Conservation (phyloP, 1,140 invertebrate genomes). For the Zophobas morio region DNA sequence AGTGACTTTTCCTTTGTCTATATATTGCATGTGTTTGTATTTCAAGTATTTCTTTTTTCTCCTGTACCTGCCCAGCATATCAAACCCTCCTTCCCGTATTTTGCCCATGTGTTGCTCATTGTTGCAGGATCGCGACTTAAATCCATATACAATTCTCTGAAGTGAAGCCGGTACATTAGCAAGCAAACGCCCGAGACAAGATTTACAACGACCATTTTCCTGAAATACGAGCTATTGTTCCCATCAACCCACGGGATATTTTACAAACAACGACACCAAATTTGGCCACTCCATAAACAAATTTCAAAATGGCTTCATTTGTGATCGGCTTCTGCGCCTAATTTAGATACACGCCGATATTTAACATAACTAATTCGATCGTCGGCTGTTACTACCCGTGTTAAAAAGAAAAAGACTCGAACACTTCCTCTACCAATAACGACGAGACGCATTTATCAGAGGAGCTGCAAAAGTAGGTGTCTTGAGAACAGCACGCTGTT, state of each 20-base stretch:
- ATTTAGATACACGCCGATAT: slow-evolving; percentile 59
- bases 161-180: slow-evolving; percentile 63
- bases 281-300: slow-evolving; percentile 67
- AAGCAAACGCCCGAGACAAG: slow-evolving; percentile 58
- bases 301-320: slow-evolving; percentile 68
- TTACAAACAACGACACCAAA: slow-evolving; percentile 67
- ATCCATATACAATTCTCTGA: slow-evolving; percentile 54
- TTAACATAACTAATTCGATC: slow-evolving; percentile 50
- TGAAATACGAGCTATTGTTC: slow-evolving; percentile 66
- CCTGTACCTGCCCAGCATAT: too few relatives aligned
- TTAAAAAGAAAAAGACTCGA: background rate
- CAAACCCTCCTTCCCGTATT: too few relatives aligned
- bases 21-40: too few relatives aligned
- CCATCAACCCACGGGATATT: slow-evolving; percentile 64
- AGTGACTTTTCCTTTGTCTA: too few relatives aligned
- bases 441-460: background rate
- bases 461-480: slow-evolving; percentile 45
- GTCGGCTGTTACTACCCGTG: slow-evolving; percentile 40
- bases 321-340: slow-evolving; percentile 61
- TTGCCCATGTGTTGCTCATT: slow-evolving; percentile 21
- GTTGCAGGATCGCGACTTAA: slow-evolving; percentile 22
- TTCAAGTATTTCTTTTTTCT: too few relatives aligned
- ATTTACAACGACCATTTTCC: slow-evolving; percentile 64
- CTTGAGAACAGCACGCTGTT: slow-evolving; percentile 43
- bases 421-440: background rate